These are phyloP conservation scores for Staurois parvus DNA, from an alignment of 2,797 vertebrate species.

Conservation along the genomic window DNA sequence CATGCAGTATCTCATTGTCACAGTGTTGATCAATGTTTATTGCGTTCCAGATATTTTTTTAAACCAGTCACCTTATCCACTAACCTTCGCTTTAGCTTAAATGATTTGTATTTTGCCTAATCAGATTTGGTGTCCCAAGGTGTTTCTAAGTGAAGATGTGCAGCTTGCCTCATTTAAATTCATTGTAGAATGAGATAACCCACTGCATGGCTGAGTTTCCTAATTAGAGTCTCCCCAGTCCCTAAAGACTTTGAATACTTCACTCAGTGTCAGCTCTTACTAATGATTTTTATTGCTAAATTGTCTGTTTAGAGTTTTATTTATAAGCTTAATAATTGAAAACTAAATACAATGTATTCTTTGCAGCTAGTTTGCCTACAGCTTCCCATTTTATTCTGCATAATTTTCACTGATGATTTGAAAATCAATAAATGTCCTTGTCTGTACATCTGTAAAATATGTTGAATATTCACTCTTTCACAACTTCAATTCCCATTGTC, in stretches of 20 bases:
- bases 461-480: conserved; percentile 62
- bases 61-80: conserved; percentile 57
- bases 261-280: conserved; percentile 57
- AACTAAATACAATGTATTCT: conserved; percentile 68
- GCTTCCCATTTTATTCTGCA: conserved; percentile 60
- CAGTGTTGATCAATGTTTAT: conserved; percentile 62
- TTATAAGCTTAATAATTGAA: conserved; percentile 68
- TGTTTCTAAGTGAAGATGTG: conserved; percentile 63
- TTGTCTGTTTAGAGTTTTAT: conserved; percentile 68
- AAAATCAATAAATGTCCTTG: conserved; percentile 67
- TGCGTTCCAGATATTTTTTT: conserved; percentile 54
- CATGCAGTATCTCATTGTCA: conserved; percentile 11
- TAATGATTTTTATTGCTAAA: conserved; percentile 64
- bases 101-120: conserved; percentile 65
- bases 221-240: conserved; percentile 69
- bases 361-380: conserved; percentile 62
- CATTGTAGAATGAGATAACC: conserved; percentile 68
- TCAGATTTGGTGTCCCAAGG: conserved; percentile 66
- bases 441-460: conserved; percentile 64
- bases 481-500: conserved; percentile 61
- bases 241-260: conserved; percentile 66
- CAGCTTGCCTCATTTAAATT: conserved; percentile 68
- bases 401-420: conserved; percentile 63
- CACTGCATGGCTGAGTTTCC: conserved; percentile 67
- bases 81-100: conserved; percentile 65